phyloP scores from a whole-genome alignment of 1,140 invertebrate species.

The Heliothis virescens region DNA sequence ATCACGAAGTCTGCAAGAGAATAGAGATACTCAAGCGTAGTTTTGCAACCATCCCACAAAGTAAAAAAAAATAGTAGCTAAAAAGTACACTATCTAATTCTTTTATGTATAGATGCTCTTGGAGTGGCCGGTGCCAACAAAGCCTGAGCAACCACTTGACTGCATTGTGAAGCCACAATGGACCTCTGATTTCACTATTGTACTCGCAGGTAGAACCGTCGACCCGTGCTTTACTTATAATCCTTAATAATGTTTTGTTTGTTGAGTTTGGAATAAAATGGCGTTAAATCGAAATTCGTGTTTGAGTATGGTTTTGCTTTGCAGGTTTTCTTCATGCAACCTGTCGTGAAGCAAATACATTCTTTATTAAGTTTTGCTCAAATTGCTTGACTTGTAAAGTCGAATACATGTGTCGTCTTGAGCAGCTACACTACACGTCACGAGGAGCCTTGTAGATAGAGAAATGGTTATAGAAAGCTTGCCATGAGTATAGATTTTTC shows the following conservation, averaged over 20 bases:
- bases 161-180: constrained; percentile 42
- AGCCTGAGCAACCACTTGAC: constrained; percentile 46
- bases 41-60: background rate
- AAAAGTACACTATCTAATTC: constrained; percentile 10
- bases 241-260: constrained; percentile 49
- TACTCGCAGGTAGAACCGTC: constrained; percentile 35
- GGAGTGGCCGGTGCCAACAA: constrained; percentile 19
- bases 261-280: constrained; percentile 31
- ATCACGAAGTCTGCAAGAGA: background rate
- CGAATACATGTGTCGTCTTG: too few relatives aligned
- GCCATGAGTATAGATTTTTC: too few relatives aligned
- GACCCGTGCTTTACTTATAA: constrained; percentile 34
- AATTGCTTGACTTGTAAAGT: too few relatives aligned
- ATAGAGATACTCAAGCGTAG: background rate
- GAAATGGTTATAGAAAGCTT: too few relatives aligned
- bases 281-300: constrained; percentile 13
- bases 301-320: background rate
- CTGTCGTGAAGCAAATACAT: background rate
- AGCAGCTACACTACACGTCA: too few relatives aligned
- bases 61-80: background rate
- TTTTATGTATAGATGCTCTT: constrained; percentile 18
- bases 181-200: constrained; percentile 50
- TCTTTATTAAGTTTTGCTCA: background rate
- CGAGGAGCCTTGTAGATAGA: too few relatives aligned
- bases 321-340: background rate